Percentiles rank a stretch among this genome's conserved stretches.
These are phyloP conservation scores for Zoanthus sociatus DNA, from an alignment of 92 coral and sea anemone genomes.

Conservation along the genomic window DNA sequence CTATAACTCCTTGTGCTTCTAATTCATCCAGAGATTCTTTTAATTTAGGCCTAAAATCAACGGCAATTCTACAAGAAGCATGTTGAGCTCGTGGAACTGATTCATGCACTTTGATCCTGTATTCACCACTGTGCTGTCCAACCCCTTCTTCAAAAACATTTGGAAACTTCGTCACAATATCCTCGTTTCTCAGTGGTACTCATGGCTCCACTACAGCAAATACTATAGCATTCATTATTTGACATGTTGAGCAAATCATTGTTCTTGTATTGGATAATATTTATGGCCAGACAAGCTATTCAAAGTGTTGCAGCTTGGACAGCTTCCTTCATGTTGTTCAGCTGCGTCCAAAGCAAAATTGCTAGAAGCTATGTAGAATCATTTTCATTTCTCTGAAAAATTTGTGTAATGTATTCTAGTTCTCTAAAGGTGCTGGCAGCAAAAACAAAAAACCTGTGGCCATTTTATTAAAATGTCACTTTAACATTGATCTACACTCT, in stretches of 20 bases:
- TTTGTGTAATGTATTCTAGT: slow-evolving; percentile 9
- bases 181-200: slow-evolving; percentile 36
- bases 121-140: slow-evolving; percentile 54
- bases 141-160: slow-evolving; percentile 46
- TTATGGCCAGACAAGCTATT: background rate
- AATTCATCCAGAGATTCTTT: slow-evolving; percentile 49
- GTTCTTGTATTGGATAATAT: no score
- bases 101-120: slow-evolving; percentile 32
- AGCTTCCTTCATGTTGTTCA: slow-evolving; percentile 11
- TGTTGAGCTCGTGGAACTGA: slow-evolving; percentile 45
- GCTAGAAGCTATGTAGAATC: background rate
- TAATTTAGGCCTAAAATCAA: slow-evolving; percentile 51
- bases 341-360: slow-evolving; percentile 38
- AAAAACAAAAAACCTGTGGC: slow-evolving; percentile 24
- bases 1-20: slow-evolving; percentile 57
- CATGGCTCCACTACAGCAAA: slow-evolving; percentile 23
- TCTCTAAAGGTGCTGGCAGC: slow-evolving; percentile 36
- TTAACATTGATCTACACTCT: background rate
- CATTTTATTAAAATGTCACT: slow-evolving; percentile 20
- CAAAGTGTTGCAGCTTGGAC: slow-evolving; percentile 39
- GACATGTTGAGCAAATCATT: no score
- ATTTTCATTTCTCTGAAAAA: slow-evolving; percentile 39
- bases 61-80: slow-evolving; percentile 27
- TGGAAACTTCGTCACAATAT: slow-evolving; percentile 42
- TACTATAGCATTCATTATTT: background rate